phyloP scores from a whole-genome alignment of 2,113 vertebrate genomes.

The Myrmecobius fasciatus region DNA sequence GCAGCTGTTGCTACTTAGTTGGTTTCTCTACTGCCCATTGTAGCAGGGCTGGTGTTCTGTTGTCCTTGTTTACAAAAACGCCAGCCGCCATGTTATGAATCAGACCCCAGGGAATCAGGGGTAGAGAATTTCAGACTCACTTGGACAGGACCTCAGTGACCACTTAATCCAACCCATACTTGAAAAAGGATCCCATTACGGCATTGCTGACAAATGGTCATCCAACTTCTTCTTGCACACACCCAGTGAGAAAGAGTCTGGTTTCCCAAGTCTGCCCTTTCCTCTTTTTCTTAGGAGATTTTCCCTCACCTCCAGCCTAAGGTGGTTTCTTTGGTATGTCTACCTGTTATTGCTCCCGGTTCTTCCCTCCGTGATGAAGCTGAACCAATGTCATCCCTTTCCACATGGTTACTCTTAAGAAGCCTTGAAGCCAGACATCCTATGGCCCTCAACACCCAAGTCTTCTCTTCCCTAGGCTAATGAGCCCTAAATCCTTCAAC shows the following conservation, averaged over 20 bases:
- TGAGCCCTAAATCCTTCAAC: not conserved
- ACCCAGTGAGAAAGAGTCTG: not conserved
- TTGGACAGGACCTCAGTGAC: not conserved
- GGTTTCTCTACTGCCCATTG: not conserved
- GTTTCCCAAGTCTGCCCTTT: not conserved
- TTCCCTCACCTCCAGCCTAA: not conserved
- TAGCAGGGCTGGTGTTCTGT: not conserved
- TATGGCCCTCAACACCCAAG: not conserved
- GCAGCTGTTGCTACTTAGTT: constrained; percentile 1
- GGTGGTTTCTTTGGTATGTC: not conserved
- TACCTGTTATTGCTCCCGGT: not conserved
- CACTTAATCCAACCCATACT: not conserved
- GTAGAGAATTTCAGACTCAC: not conserved
- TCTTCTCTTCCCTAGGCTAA: not conserved
- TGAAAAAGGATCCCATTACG: not conserved
- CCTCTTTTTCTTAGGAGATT: not conserved
- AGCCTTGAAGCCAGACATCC: not conserved
- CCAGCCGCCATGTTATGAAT: not conserved
- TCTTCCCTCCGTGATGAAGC: not conserved
- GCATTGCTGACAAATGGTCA: not conserved
- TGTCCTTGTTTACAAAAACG: not conserved
- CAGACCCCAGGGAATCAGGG: not conserved
- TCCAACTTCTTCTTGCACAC: not conserved
- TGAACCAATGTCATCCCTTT: not conserved
- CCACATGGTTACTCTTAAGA: not conserved